These are phyloP conservation scores for Enteromius mattozi DNA, from an alignment of 2,797 vertebrate species.

Conservation along the genomic window DNA sequence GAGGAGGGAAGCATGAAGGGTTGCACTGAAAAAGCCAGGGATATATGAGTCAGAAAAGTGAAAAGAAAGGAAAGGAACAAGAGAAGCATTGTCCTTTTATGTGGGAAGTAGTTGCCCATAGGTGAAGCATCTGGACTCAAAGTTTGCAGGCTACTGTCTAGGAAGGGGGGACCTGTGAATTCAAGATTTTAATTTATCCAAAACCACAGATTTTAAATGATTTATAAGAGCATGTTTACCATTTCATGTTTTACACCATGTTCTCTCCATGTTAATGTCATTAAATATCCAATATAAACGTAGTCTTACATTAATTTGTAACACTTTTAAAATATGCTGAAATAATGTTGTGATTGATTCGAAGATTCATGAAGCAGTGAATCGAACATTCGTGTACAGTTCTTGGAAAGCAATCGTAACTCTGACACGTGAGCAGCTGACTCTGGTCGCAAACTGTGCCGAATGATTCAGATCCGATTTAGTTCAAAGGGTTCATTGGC, in stretches of 20 bases:
- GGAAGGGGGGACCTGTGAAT: background rate
- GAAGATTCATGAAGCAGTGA: background rate
- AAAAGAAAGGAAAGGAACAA: slow-evolving; percentile 37
- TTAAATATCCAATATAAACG: background rate
- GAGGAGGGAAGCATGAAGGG: slow-evolving; percentile 10
- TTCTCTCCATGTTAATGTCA: background rate
- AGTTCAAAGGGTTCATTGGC: background rate
- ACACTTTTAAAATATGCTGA: background rate
- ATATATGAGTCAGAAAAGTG: slow-evolving; percentile 27
- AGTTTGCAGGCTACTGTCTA: background rate
- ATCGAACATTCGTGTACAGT: background rate
- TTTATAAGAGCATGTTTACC: background rate
- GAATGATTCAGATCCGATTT: too few relatives aligned
- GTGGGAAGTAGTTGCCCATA: background rate
- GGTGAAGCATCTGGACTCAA: background rate
- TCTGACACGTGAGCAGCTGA: too few relatives aligned
- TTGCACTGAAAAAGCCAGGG: background rate
- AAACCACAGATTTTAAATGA: background rate
- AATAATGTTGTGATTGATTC: background rate
- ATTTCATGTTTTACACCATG: background rate
- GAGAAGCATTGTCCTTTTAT: slow-evolving; percentile 23
- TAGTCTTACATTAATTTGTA: background rate
- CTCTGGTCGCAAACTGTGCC: background rate
- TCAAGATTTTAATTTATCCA: background rate
- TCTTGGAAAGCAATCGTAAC: background rate